These are phyloP conservation scores for Zosterops hypoxanthus DNA, from an alignment of 2,113 vertebrate genomes.

Conservation along the genomic window DNA sequence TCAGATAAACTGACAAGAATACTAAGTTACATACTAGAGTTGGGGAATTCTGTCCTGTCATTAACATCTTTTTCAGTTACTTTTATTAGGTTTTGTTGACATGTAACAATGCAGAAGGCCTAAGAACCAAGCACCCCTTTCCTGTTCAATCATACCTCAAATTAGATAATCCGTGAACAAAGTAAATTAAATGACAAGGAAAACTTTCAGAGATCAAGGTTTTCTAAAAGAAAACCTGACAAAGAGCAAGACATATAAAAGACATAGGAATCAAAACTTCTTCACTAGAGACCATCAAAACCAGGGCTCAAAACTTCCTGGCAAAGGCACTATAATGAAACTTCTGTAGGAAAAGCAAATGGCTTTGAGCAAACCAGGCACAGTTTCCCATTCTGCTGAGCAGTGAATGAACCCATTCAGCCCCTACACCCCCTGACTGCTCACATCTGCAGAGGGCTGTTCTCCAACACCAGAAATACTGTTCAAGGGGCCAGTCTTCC, in stretches of 20 bases:
- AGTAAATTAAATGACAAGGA: neutral
- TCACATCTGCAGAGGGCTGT: neutral
- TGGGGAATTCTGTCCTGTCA: neutral
- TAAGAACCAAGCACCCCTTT: neutral
- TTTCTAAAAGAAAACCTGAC: neutral
- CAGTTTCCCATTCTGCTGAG: neutral
- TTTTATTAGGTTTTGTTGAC: neutral
- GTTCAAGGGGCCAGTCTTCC: neutral
- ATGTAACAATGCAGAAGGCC: neutral
- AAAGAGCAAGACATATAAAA: neutral
- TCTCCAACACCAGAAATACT: conserved; percentile 2
- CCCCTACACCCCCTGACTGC: neutral
- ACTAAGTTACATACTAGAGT: neutral
- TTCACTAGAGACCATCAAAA: neutral
- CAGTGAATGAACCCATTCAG: conserved; percentile 40
- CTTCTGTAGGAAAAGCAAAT: neutral
- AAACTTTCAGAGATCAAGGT: neutral
- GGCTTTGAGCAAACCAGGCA: conserved; percentile 8
- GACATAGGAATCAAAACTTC: neutral
- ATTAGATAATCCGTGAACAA: neutral
- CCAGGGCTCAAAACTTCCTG: neutral
- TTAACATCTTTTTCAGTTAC: neutral
- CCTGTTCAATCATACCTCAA: neutral
- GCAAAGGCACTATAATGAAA: neutral
- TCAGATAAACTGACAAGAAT: neutral